A percentile compares a stretch with the other conserved stretches of the same genome.
Conservation (phyloP, 2,113 vertebrate genomes). For the Phalacrocorax carbo region DNA sequence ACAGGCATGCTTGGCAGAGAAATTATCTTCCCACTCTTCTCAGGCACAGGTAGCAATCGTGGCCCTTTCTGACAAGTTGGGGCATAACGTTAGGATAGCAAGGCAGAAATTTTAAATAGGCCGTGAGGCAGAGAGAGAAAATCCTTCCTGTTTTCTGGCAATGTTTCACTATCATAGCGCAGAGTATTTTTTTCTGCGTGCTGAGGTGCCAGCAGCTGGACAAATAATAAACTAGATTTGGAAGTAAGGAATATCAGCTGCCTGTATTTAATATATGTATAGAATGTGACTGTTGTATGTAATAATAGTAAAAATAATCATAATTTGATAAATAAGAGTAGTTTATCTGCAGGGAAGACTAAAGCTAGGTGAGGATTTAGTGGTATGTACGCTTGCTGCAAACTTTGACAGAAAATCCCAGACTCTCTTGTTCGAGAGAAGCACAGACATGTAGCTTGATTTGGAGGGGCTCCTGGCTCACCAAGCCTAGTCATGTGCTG, state of each 20-base stretch:
- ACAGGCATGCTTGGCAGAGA: neutral
- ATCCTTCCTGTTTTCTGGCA: neutral
- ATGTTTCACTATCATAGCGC: neutral
- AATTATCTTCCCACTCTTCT: neutral
- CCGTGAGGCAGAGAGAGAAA: neutral
- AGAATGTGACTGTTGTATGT: neutral
- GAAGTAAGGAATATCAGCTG: neutral
- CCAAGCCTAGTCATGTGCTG: neutral
- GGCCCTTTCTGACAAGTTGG: neutral
- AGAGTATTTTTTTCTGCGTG: neutral
- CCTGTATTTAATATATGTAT: neutral
- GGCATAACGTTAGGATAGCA: fast-evolving
- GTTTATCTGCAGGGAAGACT: neutral
- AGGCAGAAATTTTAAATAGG: neutral
- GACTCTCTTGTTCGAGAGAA: neutral
- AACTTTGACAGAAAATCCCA: neutral
- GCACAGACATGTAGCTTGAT: neutral
- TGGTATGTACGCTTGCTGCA: neutral
- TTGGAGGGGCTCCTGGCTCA: neutral
- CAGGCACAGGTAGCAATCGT: neutral
- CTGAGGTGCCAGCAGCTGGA: neutral
- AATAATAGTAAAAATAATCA: neutral
- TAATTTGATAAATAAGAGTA: neutral
- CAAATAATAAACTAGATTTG: neutral
- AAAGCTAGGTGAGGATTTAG: neutral